Evolutionary conservation across 2,113 vertebrate species (phyloP), one percentile per base, ranked within the genome.

Genomic region (Capreolus pygargus): DNA sequence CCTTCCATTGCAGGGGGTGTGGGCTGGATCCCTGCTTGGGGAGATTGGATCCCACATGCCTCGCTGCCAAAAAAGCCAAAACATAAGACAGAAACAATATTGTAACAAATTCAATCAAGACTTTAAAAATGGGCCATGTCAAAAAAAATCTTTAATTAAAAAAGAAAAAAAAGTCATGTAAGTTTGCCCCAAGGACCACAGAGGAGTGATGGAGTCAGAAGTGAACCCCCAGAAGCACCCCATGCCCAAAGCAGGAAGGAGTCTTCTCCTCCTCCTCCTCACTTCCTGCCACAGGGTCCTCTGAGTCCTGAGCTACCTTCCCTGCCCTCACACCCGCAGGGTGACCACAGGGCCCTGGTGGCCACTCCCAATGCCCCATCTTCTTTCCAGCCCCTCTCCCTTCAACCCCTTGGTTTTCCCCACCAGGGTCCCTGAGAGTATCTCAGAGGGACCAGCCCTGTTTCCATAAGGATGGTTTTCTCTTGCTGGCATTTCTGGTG

Each of bases 321-420:
- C n/a, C 76, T 7, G 36, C 19, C 43, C 64, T 43, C 7, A 3
- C 2, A 4, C n/a, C 13, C 5, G 0, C 4, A 8, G 43, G n/a
- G 14, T 36, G 16, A 19, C 43, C 45, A 10, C 3, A 3, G 25
- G 1, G 16, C 16, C 50, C 85, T 36, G 15, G 16, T 43, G 43
- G 64, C 45, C 19, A 0, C 25, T 15, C 45, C 76, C 4, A 1
- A 23, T 23, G 60, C 9, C 17, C 23, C 67, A 0, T 33, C 45
- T 1, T 7, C 43, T 55, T 74, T 81, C 92, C 30, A 89, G 28
- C 8, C 4, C 28, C 57, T 25, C 3, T 6, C 39, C 19, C 82
- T 88, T 33, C 25, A 55, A 13, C 13, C 36, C 57, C 11, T 11
- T 0, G 0, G 12, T 81, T n/a, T 54, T 47, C 27, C 25, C 58